A percentile compares a stretch with the other conserved stretches of the same genome.
Evolutionary conservation across 2,888 invertebrate genomes (phyloP).

Genomic region (Eilema depressum): DNA sequence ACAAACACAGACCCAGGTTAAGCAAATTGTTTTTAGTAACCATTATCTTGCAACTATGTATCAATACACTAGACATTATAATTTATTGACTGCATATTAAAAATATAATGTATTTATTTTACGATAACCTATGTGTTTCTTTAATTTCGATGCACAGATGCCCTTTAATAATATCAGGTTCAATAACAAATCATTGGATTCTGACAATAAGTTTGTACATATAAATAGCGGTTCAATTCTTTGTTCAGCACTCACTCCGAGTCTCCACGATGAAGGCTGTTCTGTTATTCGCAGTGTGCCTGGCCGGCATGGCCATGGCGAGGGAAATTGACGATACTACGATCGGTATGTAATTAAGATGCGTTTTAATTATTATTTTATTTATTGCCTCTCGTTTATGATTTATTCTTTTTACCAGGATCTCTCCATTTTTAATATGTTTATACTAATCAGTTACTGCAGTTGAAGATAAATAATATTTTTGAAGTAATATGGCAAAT

Average conservation of each 20-base stretch:
- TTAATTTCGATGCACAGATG: constrained; percentile 10
- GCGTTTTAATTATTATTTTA: background rate
- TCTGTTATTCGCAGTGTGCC: constrained; percentile 67
- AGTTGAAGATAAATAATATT: no score
- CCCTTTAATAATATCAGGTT: constrained; percentile 19
- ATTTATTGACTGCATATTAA: constrained; percentile 6
- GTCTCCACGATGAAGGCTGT: constrained; percentile 74
- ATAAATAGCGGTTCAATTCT: constrained; percentile 12
- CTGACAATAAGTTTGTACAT: constrained; percentile 2
- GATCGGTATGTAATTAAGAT: constrained; percentile 61
- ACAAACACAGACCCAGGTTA: background rate
- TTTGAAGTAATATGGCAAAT: no score
- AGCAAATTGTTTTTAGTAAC: background rate
- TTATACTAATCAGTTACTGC: no score
- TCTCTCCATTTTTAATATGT: no score
- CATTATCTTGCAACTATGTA: constrained; percentile 6
- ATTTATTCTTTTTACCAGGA: background rate
- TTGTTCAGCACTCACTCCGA: background rate
- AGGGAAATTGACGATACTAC: constrained; percentile 67
- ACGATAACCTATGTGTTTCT: constrained; percentile 14
- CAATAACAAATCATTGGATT: background rate
- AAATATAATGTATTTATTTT: background rate
- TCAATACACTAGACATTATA: background rate
- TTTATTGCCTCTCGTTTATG: no score
- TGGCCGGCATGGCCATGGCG: constrained; percentile 73